phyloP scores from a whole-genome alignment of 2,113 vertebrate species.

The Anguilla rostrata region DNA sequence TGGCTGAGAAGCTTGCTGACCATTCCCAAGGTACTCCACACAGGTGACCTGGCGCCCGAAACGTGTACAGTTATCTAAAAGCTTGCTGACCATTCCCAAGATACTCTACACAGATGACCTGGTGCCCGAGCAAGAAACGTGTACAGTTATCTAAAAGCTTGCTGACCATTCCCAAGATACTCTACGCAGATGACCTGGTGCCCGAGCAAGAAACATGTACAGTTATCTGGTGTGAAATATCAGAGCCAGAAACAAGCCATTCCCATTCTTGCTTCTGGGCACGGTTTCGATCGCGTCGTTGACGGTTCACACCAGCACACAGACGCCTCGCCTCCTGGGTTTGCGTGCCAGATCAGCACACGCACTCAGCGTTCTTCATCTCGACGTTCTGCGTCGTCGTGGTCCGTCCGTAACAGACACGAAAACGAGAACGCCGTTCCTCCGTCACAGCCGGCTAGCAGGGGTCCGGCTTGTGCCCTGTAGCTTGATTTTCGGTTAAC shows the following conservation, averaged over 20 bases:
- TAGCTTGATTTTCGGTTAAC: no score
- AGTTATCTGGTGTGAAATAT: no score
- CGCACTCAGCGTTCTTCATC: not conserved
- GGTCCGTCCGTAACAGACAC: not conserved
- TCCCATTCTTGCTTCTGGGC: not conserved
- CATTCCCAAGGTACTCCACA: not conserved
- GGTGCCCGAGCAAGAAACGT: not conserved
- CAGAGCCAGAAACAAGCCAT: not conserved
- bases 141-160: no score
- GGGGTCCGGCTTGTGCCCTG: no score
- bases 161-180: no score
- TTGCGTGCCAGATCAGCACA: no score
- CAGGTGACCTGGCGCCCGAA: not conserved
- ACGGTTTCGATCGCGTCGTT: not conserved
- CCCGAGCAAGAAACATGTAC: not conserved
- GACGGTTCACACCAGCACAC: not conserved
- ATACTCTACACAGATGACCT: not conserved
- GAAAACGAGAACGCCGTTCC: no score
- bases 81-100: no score
- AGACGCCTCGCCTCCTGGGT: not conserved
- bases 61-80: no score
- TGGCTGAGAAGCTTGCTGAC: no score
- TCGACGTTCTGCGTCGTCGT: not conserved
- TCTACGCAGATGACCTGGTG: not conserved
- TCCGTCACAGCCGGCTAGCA: no score